Percentiles rank a stretch among this genome's conserved stretches.
Conservation (phyloP, 1,140 invertebrate genomes). For the Geopemphigus sp. region DNA sequence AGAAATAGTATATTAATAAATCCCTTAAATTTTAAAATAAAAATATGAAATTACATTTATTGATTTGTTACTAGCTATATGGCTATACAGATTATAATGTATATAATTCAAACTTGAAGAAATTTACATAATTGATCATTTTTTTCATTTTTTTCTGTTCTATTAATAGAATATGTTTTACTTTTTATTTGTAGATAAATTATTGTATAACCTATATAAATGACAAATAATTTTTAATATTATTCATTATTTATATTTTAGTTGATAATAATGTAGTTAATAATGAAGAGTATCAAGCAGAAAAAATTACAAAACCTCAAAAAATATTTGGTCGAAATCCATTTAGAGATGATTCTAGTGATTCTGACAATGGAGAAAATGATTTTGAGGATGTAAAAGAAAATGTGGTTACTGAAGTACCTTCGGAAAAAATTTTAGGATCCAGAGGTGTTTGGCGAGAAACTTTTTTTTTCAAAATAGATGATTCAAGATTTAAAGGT, state of each 20-base stretch:
- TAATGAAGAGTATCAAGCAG: conserved; percentile 25
- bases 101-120: background rate
- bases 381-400: background rate
- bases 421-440: conserved; percentile 31
- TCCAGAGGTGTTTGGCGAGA: conserved; percentile 42
- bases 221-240: background rate
- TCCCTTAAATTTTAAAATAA: background rate
- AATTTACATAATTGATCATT: background rate
- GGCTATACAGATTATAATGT: background rate
- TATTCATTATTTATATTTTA: conserved; percentile 12
- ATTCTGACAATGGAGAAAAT: conserved; percentile 17
- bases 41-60: background rate
- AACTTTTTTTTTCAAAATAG: conserved; percentile 33
- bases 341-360: conserved; percentile 41
- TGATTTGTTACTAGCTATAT: background rate
- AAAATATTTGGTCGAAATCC: conserved; percentile 39
- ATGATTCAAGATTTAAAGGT: conserved; percentile 42
- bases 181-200: too few relatives aligned
- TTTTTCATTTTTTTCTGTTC: background rate
- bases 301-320: conserved; percentile 19
- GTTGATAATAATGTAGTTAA: background rate
- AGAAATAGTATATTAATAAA: background rate
- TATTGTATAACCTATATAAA: too few relatives aligned
- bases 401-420: background rate
- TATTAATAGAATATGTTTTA: too few relatives aligned